Evolutionary conservation across 2,113 vertebrate species (phyloP), one percentile per base, ranked within the genome.

Genomic region (Pseudorasbora parva): DNA sequence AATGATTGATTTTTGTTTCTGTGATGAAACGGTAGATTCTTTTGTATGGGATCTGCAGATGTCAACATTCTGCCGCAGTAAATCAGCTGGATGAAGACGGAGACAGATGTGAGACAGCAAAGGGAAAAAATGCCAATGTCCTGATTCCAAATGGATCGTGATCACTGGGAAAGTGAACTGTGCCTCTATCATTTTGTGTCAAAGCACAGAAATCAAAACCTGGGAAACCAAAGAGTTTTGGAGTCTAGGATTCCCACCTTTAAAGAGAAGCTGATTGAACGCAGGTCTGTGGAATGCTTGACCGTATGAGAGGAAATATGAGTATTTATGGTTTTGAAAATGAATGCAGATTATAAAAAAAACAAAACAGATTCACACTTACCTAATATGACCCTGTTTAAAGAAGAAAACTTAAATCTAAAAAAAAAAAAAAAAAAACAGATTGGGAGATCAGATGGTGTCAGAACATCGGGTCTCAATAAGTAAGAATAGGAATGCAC

Each of bases 131-230:
- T 60, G 41, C 54, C 54, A 78, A 27, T 45, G 57, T 11, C n/a
- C 56, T 45, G 57, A 45, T 15, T 78, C 37, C 23, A 62, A 62
- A 59, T 45, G 57, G 37, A 77, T 23, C 27, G 11, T 15, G 30
- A 62, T 45, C 76, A 27, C 51, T 57, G 49, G 51, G 30, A 57
- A 76, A 57, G 21, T 27, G 23, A 41, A 60, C 76, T 45, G 76
- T 43, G 76, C n/a, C 57, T 45, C 6, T 19, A 78, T 78, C 76
- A 60, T 27, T 78, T 62, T 25, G 41, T 60, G 76, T 78, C 57
- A 78, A 60, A 78, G 37, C 56, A 25, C 76, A 17, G 23, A 77
- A 56, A 59, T 59, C 54, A 1, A 77, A 77, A 59, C 15, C 54
- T 43, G 51, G 19, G 76, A 10, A 60, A 76, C 47, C 19, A 75